These are phyloP conservation scores for Stomatorhinus ivindoensis DNA, from an alignment of 2,113 vertebrate species.

Conservation along the genomic window DNA sequence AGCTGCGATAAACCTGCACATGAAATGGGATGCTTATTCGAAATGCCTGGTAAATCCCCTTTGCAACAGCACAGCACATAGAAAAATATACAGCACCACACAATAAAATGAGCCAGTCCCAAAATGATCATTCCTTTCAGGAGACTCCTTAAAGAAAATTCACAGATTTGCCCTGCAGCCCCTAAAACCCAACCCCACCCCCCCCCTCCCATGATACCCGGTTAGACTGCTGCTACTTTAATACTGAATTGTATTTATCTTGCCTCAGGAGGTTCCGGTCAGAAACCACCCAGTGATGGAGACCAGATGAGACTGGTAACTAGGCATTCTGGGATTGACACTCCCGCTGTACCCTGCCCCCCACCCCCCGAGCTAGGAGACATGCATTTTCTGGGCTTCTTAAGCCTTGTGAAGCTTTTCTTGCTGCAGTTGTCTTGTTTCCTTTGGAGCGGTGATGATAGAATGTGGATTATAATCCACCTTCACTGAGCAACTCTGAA, in stretches of 20 bases:
- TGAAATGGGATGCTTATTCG: background rate
- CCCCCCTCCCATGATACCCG: background rate
- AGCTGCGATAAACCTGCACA: background rate
- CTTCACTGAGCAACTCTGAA: background rate
- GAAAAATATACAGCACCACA: background rate
- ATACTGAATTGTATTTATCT: background rate
- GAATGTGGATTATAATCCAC: background rate
- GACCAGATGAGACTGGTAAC: background rate
- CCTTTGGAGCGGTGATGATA: background rate
- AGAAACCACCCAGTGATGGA: background rate
- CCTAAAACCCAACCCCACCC: background rate
- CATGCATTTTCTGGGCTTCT: background rate
- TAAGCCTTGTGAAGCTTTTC: background rate
- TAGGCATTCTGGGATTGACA: background rate
- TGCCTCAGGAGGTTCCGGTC: background rate
- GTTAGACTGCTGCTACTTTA: background rate
- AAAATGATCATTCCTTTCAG: background rate
- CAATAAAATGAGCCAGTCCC: background rate
- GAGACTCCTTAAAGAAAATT: background rate
- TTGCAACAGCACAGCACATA: no score
- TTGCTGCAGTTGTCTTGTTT: background rate
- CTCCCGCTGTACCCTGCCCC: background rate
- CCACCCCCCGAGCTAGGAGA: background rate
- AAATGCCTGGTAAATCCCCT: background rate
- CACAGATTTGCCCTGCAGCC: background rate